Evolutionary conservation across 2,888 invertebrate genomes (phyloP).

Genomic region (Ormyrus thymus): DNA sequence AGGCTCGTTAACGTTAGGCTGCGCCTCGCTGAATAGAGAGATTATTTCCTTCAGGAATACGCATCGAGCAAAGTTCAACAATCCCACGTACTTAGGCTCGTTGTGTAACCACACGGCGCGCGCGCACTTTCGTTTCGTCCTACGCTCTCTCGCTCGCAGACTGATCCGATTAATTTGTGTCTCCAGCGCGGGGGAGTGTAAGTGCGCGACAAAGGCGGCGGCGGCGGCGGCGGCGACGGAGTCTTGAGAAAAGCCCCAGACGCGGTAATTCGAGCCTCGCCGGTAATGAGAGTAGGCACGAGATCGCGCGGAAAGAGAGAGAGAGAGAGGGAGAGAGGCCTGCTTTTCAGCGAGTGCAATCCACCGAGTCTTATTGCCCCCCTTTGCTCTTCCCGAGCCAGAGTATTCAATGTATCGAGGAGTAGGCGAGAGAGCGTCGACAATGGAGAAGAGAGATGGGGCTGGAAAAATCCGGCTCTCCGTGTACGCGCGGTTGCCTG

Average conservation of each 20-base stretch:
- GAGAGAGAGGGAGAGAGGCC: no score
- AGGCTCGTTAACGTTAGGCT: not conserved
- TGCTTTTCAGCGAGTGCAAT: slow-evolving; percentile 71
- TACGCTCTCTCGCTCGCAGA: slow-evolving; percentile 6
- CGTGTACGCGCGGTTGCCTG: not conserved
- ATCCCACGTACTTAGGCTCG: slow-evolving; percentile 30
- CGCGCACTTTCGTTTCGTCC: not conserved
- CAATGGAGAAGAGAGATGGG: not conserved
- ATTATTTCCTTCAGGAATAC: slow-evolving; percentile 29
- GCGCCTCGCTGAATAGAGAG: slow-evolving; percentile 6
- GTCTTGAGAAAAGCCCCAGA: slow-evolving; percentile 33
- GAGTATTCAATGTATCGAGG: slow-evolving; percentile 14
- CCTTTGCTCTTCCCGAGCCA: slow-evolving; percentile 7
- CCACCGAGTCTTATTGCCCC: slow-evolving; percentile 68
- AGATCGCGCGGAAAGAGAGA: no score
- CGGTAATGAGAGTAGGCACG: slow-evolving; percentile 67
- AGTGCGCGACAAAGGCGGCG: slow-evolving; percentile 56
- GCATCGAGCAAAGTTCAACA: slow-evolving; percentile 32
- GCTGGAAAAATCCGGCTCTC: no score
- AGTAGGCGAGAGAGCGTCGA: not conserved
- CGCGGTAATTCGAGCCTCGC: not conserved
- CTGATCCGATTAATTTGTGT: slow-evolving; percentile 64
- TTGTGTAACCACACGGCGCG: slow-evolving; percentile 10
- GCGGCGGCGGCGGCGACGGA: slow-evolving; percentile 8
- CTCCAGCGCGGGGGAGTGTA: slow-evolving; percentile 45